Conservation (phyloP, 2,113 vertebrate genomes). For the Kobus ellipsiprymnus region DNA sequence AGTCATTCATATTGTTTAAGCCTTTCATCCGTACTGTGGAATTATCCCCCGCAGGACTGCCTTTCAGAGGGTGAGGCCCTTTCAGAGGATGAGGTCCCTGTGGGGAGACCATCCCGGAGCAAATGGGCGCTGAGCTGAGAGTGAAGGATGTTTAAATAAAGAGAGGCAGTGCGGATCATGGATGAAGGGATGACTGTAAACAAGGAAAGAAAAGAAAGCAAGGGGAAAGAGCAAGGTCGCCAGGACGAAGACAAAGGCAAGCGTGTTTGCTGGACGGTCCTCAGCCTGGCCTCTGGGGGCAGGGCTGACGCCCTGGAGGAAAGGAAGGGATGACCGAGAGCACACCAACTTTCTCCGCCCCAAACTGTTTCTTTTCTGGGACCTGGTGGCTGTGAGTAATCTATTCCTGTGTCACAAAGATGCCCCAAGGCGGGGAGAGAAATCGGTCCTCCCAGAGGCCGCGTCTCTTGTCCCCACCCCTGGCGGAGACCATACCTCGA, state of each 20-base stretch:
- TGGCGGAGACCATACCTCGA: conserved; percentile 80
- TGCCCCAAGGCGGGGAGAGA: not conserved
- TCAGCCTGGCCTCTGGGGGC: fast-evolving
- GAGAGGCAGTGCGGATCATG: fast-evolving
- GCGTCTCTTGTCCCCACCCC: not conserved
- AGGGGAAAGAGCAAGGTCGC: fast-evolving
- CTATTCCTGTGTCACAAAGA: too few relatives aligned
- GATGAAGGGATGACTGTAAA: not conserved
- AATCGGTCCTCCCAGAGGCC: not conserved
- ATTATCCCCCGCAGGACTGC: not conserved
- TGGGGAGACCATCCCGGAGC: not conserved
- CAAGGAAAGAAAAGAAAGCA: not conserved
- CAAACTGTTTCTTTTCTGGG: not conserved
- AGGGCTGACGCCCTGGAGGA: not conserved
- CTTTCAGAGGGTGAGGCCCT: not conserved
- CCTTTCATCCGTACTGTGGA: not conserved
- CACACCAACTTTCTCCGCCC: not conserved
- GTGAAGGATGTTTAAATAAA: not conserved
- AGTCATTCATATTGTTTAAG: not conserved
- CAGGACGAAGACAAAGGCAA: not conserved
- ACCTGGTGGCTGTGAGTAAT: not conserved
- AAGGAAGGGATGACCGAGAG: fast-evolving
- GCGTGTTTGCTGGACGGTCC: fast-evolving
- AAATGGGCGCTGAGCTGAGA: not conserved
- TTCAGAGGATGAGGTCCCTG: not conserved